phyloP scores from a whole-genome alignment of 2,113 vertebrate species.

The Abramis brama region DNA sequence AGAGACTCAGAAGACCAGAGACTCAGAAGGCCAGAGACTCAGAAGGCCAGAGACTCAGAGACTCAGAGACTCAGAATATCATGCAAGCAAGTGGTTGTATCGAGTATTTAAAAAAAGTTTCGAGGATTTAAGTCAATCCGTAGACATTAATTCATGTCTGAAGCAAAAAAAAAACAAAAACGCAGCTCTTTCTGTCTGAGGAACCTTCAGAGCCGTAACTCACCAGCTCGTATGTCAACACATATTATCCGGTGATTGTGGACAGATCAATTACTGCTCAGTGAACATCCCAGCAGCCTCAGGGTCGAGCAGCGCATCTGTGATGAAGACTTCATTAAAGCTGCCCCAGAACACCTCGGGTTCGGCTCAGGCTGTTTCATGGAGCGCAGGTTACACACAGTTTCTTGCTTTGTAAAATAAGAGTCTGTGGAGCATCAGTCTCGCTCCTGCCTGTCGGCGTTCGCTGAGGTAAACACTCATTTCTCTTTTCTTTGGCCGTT shows the following conservation, averaged over 20 bases:
- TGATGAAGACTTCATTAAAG: not conserved
- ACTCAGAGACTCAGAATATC: too few species aligned
- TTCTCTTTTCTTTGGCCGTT: conserved; percentile 54
- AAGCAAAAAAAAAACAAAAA: too few species aligned
- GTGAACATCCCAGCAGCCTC: not conserved
- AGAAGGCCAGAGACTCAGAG: too few species aligned
- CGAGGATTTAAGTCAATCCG: too few species aligned
- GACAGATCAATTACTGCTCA: not conserved
- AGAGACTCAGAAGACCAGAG: too few species aligned
- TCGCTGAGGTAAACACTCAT: conserved; percentile 53
- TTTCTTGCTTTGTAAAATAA: conserved; percentile 60
- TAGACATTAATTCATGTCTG: too few species aligned
- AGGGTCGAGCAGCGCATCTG: too few species aligned
- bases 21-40: too few species aligned
- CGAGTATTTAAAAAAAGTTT: too few species aligned
- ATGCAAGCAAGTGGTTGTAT: too few species aligned
- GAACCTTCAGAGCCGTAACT: not conserved
- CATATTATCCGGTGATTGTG: not conserved
- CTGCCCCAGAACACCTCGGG: conserved; percentile 23
- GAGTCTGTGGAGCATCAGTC: conserved; percentile 73
- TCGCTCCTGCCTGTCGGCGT: conserved; percentile 62
- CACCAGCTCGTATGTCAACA: not conserved
- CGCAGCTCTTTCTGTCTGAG: not conserved
- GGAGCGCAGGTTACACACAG: not conserved
- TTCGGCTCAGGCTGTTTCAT: conserved; percentile 27